Evolutionary conservation across 1,140 invertebrate species (phyloP), one percentile per base, ranked within the genome.

Genomic region (Caenorhabditis briggsae): DNA sequence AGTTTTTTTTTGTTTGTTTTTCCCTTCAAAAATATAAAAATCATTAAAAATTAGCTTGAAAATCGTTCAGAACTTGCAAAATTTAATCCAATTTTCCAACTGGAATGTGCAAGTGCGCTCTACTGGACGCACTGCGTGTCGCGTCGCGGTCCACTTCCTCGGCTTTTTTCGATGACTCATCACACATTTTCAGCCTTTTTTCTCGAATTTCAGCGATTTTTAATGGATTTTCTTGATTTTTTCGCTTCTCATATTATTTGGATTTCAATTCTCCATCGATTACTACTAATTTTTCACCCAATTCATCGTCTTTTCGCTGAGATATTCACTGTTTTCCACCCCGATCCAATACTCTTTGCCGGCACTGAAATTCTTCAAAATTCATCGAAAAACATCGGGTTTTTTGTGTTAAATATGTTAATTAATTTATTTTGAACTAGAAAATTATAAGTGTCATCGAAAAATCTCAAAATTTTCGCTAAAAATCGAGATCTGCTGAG

Each of bases 141-240:
- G 70, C 70, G 46, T 25, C n/a, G 70, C 70, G 70, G 23, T 9
- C 46, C 8, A 16, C 18, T 50, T 50, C 25, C 50, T 16, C 43
- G 50, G 20, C 14, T 64, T 33, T 84, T 64, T 64, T 83, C 33
- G 18, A 20, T 83, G 58, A 59, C 20, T 83, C 82, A 83, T 43
- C 53, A 5, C 55, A 9, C 2, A 43, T 43, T 56, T 41, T 55
- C 50, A 82, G 48, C 20, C 23, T 20, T 33, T 55, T 56, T 82
- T 58, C 50, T 2, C 33, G 5, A 83, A 14, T 59, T 83, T 61
- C 82, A 58, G 82, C 46, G 3, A 16, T 50, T 43, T 78, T 78
- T 78, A 20, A 23, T 23, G 33, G 70, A 50, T 78, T 78, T 78
- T 50, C 12, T 14, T 48, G 9, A 11, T 78, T 78, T 78, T 78